Evolutionary conservation across 2,888 invertebrate species (phyloP).

Genomic region (Meteorus colon): DNA sequence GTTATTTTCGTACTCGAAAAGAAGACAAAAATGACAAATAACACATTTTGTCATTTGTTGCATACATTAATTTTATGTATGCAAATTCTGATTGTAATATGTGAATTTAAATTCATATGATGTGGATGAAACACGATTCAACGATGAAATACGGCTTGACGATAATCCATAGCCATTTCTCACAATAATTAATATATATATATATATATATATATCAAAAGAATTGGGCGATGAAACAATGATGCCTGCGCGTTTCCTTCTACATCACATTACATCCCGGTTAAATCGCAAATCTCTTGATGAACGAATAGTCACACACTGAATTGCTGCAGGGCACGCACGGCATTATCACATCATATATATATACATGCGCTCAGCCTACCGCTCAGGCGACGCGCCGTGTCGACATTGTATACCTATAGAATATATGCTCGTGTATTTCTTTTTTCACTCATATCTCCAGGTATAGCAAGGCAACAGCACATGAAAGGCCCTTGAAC

Average conservation of each 20-base stretch:
- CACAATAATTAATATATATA: not conserved
- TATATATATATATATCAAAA: not conserved
- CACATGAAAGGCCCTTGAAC: conserved; percentile 23
- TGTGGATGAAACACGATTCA: too few species aligned
- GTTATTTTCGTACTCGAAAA: not conserved
- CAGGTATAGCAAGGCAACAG: not conserved
- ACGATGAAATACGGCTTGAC: too few species aligned
- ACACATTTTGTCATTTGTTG: not conserved
- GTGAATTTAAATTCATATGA: too few species aligned
- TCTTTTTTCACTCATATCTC: not conserved
- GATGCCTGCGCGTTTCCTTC: conserved; percentile 63
- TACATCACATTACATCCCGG: conserved; percentile 60
- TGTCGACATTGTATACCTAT: conserved; percentile 25
- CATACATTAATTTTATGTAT: too few species aligned
- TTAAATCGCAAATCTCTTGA: conserved; percentile 58
- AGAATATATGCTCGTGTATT: not conserved
- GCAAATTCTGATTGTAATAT: too few species aligned
- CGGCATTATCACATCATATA: conserved; percentile 34
- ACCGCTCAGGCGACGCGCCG: conserved; percentile 38
- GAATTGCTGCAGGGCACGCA: conserved; percentile 69
- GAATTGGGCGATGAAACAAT: conserved; percentile 56
- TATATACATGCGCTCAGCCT: conserved; percentile 24
- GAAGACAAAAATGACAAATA: not conserved
- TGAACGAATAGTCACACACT: conserved; percentile 52
- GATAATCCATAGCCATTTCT: not conserved